phyloP scores from a whole-genome alignment of 1,140 invertebrate genomes.

The Saccostrea cuccullata region DNA sequence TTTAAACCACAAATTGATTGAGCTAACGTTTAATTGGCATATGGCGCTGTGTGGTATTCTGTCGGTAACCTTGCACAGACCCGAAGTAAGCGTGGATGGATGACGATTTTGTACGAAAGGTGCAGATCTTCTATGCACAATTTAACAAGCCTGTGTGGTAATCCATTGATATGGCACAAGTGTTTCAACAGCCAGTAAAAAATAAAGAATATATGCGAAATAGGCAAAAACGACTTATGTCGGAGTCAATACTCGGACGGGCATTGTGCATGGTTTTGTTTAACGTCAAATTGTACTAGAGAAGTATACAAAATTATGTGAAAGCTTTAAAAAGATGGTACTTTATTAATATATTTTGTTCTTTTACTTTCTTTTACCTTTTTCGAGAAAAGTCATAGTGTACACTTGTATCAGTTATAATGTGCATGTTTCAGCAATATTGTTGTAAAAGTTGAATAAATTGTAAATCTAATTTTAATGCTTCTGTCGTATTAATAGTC shows the following conservation, averaged over 20 bases:
- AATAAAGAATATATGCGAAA: constrained; percentile 21
- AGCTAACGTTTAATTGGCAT: constrained; percentile 24
- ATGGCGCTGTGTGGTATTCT: background rate
- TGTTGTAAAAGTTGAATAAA: too few relatives aligned
- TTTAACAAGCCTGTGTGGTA: constrained; percentile 18
- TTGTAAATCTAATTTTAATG: too few relatives aligned
- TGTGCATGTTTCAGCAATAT: too few relatives aligned
- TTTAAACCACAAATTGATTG: constrained; percentile 17
- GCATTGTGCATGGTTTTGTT: background rate
- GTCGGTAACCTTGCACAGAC: background rate
- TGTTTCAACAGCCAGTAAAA: constrained; percentile 10
- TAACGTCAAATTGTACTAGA: background rate
- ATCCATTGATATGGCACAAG: background rate
- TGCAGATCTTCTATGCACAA: constrained; percentile 6
- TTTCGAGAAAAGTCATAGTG: too few relatives aligned
- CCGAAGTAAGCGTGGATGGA: background rate
- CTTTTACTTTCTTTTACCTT: too few relatives aligned
- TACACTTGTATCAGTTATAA: too few relatives aligned
- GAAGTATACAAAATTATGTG: too few relatives aligned
- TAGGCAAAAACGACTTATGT: background rate
- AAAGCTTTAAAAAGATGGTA: too few relatives aligned
- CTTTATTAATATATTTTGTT: too few relatives aligned
- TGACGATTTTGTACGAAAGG: constrained; percentile 5
- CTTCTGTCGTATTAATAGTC: too few relatives aligned
- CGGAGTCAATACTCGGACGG: background rate